Evolutionary conservation across 1,140 invertebrate species (phyloP), one percentile per base, ranked within the genome.

Genomic region (Dolichoris vasculosae): DNA sequence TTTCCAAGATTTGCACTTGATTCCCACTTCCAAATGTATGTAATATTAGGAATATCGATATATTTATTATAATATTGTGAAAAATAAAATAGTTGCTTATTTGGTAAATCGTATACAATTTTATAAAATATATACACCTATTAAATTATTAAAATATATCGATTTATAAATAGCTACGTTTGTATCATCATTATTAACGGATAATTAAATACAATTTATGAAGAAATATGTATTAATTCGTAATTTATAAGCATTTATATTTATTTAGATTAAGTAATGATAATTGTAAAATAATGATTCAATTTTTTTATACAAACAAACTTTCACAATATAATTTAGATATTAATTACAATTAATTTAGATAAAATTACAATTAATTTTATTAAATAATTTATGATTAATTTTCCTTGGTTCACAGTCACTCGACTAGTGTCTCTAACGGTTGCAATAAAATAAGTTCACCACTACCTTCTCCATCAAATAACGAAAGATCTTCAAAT

Each of bases 381-480:
- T 35, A 64, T 76, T 67, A 79, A 82, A 85, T 82, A 77, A 82
- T 82, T 40, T 30, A 43, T 11, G 26, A 35, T 46, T 43, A 17
- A 63, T 73, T 38, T 48, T 73, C 46, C n/a, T 64, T 71, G 75
- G 76, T 85, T 73, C 69, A 23, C 59, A 76, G 51, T 84, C 84
- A 59, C 59, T 76, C 83, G 82, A 88, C 87, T 88, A 86, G 86
- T 86, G 87, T 83, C 79, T 30, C 76, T 77, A 81, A 85, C 78
- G 84, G 75, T 71, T 20, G 69, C 84, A 76, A 82, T 85, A 85
- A 85, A 85, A 85, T 85, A 73, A 80, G 55, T 77, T 43, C 30
- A 40, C 3, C 30, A 43, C 0, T 15, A 0, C 23, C n/a, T 23
- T 11, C 38, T 23, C 1, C 46, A 40, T n/a, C n/a, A n/a, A n/a